Percentiles rank a stretch among this genome's conserved stretches.
These are phyloP conservation scores for Rhinolophus ferrumequinum DNA, from an alignment of 2,113 vertebrate species.

Conservation along the genomic window DNA sequence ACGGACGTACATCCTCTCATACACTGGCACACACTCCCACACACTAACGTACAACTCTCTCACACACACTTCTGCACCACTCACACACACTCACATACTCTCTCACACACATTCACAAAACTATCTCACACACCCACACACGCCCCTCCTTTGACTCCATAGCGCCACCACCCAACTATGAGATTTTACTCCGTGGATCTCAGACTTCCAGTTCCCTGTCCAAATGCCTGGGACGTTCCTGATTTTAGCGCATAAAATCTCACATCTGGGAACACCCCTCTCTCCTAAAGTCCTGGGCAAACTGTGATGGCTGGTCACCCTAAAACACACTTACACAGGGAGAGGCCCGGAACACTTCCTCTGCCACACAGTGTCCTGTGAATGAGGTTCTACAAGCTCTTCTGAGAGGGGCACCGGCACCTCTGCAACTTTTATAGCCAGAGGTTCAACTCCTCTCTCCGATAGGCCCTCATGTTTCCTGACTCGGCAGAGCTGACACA, in stretches of 20 bases:
- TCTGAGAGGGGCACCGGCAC: neutral
- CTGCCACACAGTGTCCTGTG: neutral
- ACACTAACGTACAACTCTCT: neutral
- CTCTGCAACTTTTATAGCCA: too few species aligned
- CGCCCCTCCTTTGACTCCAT: neutral
- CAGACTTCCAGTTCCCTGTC: neutral
- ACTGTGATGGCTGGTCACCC: neutral
- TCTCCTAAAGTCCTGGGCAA: neutral
- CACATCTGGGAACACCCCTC: neutral
- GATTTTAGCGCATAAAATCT: neutral
- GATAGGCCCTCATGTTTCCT: too few species aligned
- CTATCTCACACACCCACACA: neutral
- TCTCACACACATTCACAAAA: neutral
- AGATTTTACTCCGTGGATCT: neutral
- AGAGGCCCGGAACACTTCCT: neutral
- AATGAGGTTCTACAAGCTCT: neutral
- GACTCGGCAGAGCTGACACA: too few species aligned
- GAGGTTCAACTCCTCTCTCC: too few species aligned
- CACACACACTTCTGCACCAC: neutral
- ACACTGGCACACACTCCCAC: neutral
- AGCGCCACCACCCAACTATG: too few species aligned
- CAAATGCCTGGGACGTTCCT: neutral
- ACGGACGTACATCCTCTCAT: neutral
- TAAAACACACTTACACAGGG: neutral
- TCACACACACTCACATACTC: neutral